Evolutionary conservation across 2,888 invertebrate genomes (phyloP).

Genomic region (Agrotis segetum): DNA sequence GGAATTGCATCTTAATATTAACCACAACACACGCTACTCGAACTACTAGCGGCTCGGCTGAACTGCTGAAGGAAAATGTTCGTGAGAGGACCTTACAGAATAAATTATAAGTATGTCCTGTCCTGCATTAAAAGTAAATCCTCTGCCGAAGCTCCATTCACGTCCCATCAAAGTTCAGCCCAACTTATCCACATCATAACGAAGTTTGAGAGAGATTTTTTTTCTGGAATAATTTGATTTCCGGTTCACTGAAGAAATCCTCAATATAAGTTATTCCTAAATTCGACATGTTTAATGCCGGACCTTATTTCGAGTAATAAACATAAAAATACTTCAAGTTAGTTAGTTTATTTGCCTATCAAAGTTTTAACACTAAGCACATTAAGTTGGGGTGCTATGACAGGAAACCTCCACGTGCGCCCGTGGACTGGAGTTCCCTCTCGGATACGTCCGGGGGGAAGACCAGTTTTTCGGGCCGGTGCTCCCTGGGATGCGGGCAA

Average conservation of each 20-base stretch:
- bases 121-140: constrained; percentile 31
- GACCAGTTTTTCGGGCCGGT: too few species aligned
- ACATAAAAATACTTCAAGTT: background rate
- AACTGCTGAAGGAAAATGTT: constrained; percentile 29
- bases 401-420: too few species aligned
- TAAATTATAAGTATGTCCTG: constrained; percentile 45
- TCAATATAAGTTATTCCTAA: constrained; percentile 45
- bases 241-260: constrained; percentile 32
- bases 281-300: constrained; percentile 9
- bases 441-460: too few species aligned
- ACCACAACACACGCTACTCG: constrained; percentile 19
- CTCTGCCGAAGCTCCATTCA: constrained; percentile 6
- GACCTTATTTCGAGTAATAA: background rate
- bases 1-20: constrained; percentile 19
- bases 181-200: constrained; percentile 32
- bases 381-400: too few species aligned
- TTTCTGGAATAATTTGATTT: constrained; percentile 45
- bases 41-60: background rate
- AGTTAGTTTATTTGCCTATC: background rate
- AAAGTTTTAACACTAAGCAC: too few species aligned
- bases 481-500: too few species aligned
- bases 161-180: constrained; percentile 28
- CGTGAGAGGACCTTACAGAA: constrained; percentile 27
- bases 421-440: too few species aligned
- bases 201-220: constrained; percentile 39